Evolutionary conservation across 2,888 invertebrate species (phyloP).

Genomic region (Pristionchus mayeri): DNA sequence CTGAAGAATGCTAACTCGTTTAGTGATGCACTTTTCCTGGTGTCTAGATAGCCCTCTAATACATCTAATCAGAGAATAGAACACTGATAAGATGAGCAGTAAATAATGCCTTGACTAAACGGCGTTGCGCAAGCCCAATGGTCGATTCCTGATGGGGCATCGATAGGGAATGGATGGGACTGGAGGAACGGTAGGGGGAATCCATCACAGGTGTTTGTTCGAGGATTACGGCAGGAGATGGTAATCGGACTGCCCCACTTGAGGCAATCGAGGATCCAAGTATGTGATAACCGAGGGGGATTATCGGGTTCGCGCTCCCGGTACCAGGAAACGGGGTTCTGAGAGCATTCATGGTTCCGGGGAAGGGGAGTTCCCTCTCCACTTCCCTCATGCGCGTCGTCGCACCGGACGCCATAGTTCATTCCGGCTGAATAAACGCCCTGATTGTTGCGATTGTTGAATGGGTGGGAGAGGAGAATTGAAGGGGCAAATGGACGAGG

Average conservation of each 20-base stretch:
- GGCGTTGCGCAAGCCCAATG: neutral
- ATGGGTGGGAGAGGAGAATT: neutral
- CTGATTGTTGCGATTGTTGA: constrained; percentile 49
- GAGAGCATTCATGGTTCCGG: neutral
- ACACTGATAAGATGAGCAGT: no score
- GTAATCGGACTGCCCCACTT: neutral
- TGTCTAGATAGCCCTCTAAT: no score
- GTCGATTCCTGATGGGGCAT: neutral
- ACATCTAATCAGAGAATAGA: no score
- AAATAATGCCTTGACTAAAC: neutral
- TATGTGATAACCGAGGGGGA: neutral
- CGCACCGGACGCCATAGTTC: constrained; percentile 6
- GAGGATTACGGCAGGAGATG: neutral
- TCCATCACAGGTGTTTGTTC: constrained; percentile 47
- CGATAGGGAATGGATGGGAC: neutral
- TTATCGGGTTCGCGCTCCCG: neutral
- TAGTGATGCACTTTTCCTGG: no score
- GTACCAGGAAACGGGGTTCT: neutral
- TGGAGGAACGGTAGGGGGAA: neutral
- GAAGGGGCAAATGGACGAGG: constrained; percentile 22
- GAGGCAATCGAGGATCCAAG: constrained; percentile 6
- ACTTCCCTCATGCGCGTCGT: neutral
- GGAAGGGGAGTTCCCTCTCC: neutral
- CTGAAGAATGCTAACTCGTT: no score
- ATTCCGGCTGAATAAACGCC: constrained; percentile 40